These are phyloP conservation scores for Alsophila aescularia DNA, from an alignment of 2,888 invertebrate genomes.

Conservation along the genomic window DNA sequence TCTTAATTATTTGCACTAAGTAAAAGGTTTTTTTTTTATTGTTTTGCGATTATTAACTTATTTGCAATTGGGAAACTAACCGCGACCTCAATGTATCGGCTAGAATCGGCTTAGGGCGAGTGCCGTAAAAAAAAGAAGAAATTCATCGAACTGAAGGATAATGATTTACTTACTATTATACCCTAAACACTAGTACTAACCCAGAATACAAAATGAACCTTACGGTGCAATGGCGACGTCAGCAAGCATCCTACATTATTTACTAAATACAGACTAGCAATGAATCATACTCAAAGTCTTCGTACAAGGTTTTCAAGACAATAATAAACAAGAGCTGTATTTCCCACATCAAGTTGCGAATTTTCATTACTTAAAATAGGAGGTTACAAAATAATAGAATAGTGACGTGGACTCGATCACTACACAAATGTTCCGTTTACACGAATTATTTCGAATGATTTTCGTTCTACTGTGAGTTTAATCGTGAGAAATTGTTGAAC, in stretches of 20 bases:
- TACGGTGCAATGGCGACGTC: constrained; percentile 10
- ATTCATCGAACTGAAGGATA: background rate
- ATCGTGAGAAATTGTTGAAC: constrained; percentile 16
- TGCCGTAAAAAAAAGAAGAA: constrained; percentile 2
- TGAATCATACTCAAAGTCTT: constrained; percentile 20
- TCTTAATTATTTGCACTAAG: too few relatives aligned
- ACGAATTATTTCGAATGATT: constrained; percentile 1
- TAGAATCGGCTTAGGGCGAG: too few relatives aligned
- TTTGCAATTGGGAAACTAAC: too few relatives aligned
- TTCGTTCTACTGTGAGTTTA: constrained; percentile 4
- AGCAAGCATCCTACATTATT: constrained; percentile 13
- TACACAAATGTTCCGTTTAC: background rate
- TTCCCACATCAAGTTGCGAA: constrained; percentile 14
- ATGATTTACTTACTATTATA: background rate
- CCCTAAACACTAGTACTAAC: background rate
- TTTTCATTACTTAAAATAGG: constrained; percentile 7
- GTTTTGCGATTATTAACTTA: too few relatives aligned
- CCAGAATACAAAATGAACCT: constrained; percentile 17
- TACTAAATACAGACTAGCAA: background rate
- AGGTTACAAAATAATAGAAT: background rate
- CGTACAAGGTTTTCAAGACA: constrained; percentile 26
- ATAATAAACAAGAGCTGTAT: constrained; percentile 18
- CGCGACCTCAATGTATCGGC: too few relatives aligned
- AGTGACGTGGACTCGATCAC: background rate
- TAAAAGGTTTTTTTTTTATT: too few relatives aligned